Base-by-base conservation (phyloP, 2,888 invertebrate genomes). In the Galerucella nymphaeae region DNA sequence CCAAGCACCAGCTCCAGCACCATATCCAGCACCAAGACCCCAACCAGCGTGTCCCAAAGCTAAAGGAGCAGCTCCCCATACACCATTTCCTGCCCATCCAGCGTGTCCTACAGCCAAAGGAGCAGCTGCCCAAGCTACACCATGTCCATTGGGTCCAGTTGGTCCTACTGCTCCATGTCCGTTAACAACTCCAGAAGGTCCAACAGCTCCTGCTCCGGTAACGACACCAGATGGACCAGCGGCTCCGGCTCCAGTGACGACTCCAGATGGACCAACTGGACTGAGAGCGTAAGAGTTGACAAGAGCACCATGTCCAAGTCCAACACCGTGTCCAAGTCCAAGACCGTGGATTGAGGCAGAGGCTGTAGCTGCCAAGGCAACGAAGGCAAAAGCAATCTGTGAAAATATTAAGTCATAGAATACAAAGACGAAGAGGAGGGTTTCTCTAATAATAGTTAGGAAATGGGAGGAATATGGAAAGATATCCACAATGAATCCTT, bases 121-220 rank as follows among this genome's bases (percentile, higher is more conserved):
- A 23, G 20, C 11, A 45, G 23, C 23, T 23, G 63, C 9, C 38
- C 58, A 4, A 50, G 41, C 48, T 69, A 57, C 23, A 3, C 23
- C 23, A 23, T 23, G 23, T 23, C 23, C 23, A 23, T 23, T 23
- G 4, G 23, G 23, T 23, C 23, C 23, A 23, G 23, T 23, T 23
- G 23, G 23, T 23, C 77, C 77, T n/a, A 75, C 67, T 14, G 77
- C 75, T 62, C 77, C 77, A 30, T 63, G 71, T 64, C 77, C 77
- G 45, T 72, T 77, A 9, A 77, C 77, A 30, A 77, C 67, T 45
- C 77, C 76, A 14, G 74, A 66, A 1, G 76, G 76, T 62, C 76
- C 76, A 30, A 67, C 67, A 16, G 75, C 75, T 61, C 75, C 75
- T 45, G 73, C 73, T 65, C 75, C 75, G 50, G 71, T 74, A 38